Conservation (phyloP, 2,888 invertebrate genomes). For the Xestoiulus laeticollis region DNA sequence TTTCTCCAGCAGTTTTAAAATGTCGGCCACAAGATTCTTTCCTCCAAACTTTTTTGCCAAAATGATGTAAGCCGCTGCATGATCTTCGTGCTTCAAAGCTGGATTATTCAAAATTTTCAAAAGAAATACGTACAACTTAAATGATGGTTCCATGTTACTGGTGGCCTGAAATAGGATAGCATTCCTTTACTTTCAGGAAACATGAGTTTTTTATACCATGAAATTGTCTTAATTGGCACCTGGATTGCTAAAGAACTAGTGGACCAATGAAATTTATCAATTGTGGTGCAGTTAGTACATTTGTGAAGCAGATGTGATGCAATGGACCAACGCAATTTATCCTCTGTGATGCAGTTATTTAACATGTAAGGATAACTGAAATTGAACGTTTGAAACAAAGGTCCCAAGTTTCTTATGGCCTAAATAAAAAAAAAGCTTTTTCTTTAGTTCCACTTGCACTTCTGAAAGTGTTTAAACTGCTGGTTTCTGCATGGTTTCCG, state of each 20-base stretch:
- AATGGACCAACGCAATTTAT: not conserved
- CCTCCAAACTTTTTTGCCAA: not conserved
- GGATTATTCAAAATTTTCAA: not conserved
- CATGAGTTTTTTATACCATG: not conserved
- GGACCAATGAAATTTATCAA: not conserved
- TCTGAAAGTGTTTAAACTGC: not conserved
- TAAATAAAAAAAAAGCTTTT: not conserved
- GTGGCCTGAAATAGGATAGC: not conserved
- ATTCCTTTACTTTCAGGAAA: not conserved
- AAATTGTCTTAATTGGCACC: not conserved
- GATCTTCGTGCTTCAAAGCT: not conserved
- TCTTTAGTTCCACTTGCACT: not conserved
- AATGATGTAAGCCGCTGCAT: slow-evolving; percentile 8
- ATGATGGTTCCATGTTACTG: not conserved
- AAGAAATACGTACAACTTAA: not conserved
- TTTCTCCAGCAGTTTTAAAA: not conserved
- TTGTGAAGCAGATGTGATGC: too few relatives aligned
- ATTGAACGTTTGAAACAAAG: not conserved
- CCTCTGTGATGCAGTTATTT: not conserved
- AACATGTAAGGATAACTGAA: not conserved
- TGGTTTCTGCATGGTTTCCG: not conserved
- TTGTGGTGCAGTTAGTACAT: not conserved
- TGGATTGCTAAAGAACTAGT: not conserved
- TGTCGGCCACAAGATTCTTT: not conserved
- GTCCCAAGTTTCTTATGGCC: not conserved